Evolutionary conservation across 2,888 invertebrate species (phyloP).

Genomic region (Acanthoscelides obtectus): DNA sequence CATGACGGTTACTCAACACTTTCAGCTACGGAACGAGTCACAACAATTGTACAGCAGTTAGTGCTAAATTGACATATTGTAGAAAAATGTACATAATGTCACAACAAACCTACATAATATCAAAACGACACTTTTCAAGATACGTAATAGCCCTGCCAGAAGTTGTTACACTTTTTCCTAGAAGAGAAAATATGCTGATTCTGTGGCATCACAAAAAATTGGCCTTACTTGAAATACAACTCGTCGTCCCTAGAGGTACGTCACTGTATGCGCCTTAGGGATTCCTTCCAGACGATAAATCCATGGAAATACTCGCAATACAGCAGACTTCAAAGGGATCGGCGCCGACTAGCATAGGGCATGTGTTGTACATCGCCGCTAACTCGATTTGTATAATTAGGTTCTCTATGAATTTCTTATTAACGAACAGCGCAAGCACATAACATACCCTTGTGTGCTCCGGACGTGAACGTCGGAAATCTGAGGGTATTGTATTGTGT

Average conservation of each 20-base stretch:
- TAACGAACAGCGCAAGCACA: background rate
- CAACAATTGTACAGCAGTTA: too few species aligned
- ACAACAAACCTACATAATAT: too few species aligned
- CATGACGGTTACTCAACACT: too few species aligned
- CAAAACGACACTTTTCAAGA: too few species aligned
- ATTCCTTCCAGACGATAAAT: background rate
- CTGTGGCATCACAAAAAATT: too few species aligned
- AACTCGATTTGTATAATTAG: background rate
- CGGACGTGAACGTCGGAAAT: background rate
- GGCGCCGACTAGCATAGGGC: background rate
- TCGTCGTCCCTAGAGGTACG: background rate
- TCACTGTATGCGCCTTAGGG: background rate
- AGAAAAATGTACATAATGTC: too few species aligned
- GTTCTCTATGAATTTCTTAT: background rate
- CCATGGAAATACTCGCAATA: background rate
- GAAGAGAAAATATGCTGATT: too few species aligned
- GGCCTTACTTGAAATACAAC: too few species aligned
- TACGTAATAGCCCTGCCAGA: too few species aligned
- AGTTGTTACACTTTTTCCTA: too few species aligned
- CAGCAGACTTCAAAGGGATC: background rate
- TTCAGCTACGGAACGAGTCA: too few species aligned
- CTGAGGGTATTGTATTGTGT: background rate
- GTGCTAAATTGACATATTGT: too few species aligned
- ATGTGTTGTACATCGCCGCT: background rate
- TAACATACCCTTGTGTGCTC: background rate